Evolutionary conservation across 2,113 vertebrate species (phyloP).

Genomic region (Illadopsis cleaveri): DNA sequence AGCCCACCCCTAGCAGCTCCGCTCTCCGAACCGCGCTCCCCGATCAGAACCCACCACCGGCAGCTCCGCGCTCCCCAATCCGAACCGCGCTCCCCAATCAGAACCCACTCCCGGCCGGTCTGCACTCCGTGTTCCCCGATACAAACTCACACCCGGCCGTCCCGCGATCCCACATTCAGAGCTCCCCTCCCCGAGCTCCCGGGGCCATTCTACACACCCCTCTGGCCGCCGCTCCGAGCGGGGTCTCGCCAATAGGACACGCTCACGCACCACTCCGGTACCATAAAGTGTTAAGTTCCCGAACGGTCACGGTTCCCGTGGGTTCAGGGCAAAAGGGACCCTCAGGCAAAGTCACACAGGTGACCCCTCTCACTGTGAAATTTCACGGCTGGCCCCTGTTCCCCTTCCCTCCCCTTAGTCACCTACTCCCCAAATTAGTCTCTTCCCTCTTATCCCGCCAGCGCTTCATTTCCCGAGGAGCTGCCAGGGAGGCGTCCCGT

Average conservation of each 20-base stretch:
- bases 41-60: rapidly evolving
- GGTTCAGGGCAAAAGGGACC: not conserved
- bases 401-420: not conserved
- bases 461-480: not conserved
- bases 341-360: not conserved
- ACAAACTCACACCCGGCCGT: no score
- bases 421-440: not conserved
- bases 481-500: not conserved
- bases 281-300: not conserved
- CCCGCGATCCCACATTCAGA: not conserved
- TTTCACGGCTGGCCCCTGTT: not conserved
- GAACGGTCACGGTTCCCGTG: rapidly evolving
- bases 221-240: not conserved
- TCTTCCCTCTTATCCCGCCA: not conserved
- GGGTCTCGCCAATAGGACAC: not conserved
- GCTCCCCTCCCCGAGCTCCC: not conserved
- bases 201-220: not conserved
- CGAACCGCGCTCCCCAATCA: not conserved
- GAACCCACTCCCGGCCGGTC: rapidly evolving
- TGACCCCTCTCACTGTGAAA: not conserved
- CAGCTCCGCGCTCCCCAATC: not conserved
- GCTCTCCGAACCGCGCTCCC: not conserved
- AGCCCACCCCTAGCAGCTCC: not conserved
- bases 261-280: no score
- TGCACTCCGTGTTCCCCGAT: not conserved